A percentile compares a stretch with the other conserved stretches of the same genome.
Evolutionary conservation across 2,797 vertebrate species (phyloP).

Genomic region (Cryptoblepharus egeriae): DNA sequence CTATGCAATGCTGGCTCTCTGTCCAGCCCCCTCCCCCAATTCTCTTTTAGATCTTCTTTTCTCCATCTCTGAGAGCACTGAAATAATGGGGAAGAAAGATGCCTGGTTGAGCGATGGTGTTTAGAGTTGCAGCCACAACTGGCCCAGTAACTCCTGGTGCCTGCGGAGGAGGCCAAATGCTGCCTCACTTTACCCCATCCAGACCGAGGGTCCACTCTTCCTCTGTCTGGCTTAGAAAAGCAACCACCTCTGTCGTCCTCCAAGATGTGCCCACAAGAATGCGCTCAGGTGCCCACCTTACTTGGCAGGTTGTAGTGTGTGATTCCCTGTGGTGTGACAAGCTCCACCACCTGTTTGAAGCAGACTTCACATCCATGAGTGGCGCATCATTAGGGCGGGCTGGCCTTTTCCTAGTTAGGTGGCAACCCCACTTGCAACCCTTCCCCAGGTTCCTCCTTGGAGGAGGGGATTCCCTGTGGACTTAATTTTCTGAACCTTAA

Average conservation of each 20-base stretch:
- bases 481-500: conserved; percentile 33
- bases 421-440: not conserved
- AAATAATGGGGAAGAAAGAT: conserved; percentile 39
- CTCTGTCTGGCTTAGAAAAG: too few species aligned
- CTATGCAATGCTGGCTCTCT: conserved; percentile 75
- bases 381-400: not conserved
- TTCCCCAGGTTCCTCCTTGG: not conserved
- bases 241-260: too few species aligned
- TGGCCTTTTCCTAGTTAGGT: not conserved
- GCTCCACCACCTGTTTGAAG: not conserved
- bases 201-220: too few species aligned
- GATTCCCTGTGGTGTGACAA: not conserved
- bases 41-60: conserved; percentile 39
- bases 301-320: not conserved
- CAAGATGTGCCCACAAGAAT: too few species aligned
- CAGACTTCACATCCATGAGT: not conserved
- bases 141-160: too few species aligned
- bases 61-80: conserved; percentile 24
- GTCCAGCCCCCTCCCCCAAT: conserved; percentile 23
- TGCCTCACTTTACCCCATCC: too few species aligned
- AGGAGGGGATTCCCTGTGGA: conserved; percentile 34
- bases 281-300: not conserved
- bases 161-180: too few species aligned
- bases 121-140: not conserved
- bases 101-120: not conserved